Conservation (phyloP, 23 tunicate genomes). For the Ciona savignyi region DNA sequence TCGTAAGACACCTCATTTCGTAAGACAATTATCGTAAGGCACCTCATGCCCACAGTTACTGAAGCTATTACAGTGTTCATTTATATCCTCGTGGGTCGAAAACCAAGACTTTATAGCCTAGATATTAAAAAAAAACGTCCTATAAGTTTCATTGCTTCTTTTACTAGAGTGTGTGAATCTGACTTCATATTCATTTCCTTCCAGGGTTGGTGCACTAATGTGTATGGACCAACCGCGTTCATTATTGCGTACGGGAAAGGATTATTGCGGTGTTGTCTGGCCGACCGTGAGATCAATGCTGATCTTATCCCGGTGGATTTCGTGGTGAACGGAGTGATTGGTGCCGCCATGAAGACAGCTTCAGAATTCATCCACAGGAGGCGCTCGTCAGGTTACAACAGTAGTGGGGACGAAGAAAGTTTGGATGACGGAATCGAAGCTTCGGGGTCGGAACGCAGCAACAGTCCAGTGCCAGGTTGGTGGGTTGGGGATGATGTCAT, state of each 20-base stretch:
- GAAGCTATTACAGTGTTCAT: no score
- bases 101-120: no score
- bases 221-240: constrained; percentile 41
- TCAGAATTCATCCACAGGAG: constrained; percentile 1
- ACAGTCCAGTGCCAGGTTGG: background rate
- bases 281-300: constrained; percentile 7
- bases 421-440: background rate
- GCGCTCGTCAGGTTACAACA: constrained; percentile 2
- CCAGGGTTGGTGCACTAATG: constrained; percentile 41
- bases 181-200: no score
- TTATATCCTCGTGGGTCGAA: no score
- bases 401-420: background rate
- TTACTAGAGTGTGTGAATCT: no score
- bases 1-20: no score
- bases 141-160: no score
- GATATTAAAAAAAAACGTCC: no score
- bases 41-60: no score
- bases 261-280: constrained; percentile 7
- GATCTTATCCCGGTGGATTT: constrained; percentile 37
- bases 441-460: background rate
- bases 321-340: constrained; percentile 23
- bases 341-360: constrained; percentile 29
- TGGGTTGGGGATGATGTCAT: no score
- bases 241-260: constrained; percentile 29
- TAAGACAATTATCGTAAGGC: no score